Evolutionary conservation across 2,797 vertebrate genomes (phyloP), one percentile per base, ranked within the genome.

Genomic region (Astyanax mexicanus): DNA sequence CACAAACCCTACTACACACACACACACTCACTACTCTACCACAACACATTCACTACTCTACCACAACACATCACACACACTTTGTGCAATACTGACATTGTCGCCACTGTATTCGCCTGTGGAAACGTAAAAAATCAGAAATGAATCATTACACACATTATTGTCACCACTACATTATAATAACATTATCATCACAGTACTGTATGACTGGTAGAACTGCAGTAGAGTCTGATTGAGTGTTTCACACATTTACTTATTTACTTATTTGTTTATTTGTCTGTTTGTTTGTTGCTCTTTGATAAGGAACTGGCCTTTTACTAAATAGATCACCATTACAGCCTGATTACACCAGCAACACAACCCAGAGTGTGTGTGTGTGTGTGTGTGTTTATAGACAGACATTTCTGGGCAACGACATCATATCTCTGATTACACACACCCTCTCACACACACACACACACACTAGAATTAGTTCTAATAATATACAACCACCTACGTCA

Each of bases 61-160:
- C n/a, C n/a, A n/a, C n/a, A n/a, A n/a, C n/a, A n/a, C n/a, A n/a
- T n/a, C n/a, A n/a, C n/a, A n/a, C n/a, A n/a, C n/a, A n/a, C n/a
- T n/a, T n/a, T n/a, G n/a, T n/a, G 21, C 15, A 42, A 19, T 74
- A 77, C 75, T 81, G 27, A 77, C 79, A 64, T 77, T 57, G 15
- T 69, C 7, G 15, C 71, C 13, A 60, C 65, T 60, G 70, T 38
- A 66, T 35, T 65, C 71, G 11, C 55, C 70, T 70, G 70, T 35
- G 23, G 58, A 65, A 45, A 15, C 69, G 57, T 37, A 38, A 6
- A 64, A 7, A 55, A 58, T n/a, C n/a, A n/a, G n/a, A n/a, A n/a
- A n/a, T n/a, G n/a, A n/a, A n/a, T n/a, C n/a, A n/a, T n/a, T n/a
- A n/a, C n/a, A n/a, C n/a, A n/a, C n/a, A n/a, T n/a, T n/a, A n/a